These are phyloP conservation scores for Buceros bicornis DNA, from an alignment of 2,797 vertebrate genomes.

Conservation along the genomic window DNA sequence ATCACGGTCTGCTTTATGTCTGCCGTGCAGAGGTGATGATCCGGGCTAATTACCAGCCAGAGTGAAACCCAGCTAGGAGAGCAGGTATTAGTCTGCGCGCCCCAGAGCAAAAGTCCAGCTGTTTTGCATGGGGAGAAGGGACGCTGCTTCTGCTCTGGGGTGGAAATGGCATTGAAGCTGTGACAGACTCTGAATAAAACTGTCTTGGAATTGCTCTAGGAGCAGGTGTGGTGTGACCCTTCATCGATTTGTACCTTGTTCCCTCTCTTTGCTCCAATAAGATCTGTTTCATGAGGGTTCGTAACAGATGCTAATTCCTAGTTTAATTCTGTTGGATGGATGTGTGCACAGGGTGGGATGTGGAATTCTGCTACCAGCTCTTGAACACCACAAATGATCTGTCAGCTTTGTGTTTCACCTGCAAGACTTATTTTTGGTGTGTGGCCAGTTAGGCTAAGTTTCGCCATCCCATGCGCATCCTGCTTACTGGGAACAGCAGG, in stretches of 20 bases:
- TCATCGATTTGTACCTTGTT: not conserved
- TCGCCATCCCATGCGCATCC: not conserved
- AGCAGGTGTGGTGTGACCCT: not conserved
- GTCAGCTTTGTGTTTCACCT: not conserved
- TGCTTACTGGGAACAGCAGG: not conserved
- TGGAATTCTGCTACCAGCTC: not conserved
- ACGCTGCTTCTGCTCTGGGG: not conserved
- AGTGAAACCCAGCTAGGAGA: not conserved
- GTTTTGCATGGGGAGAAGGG: accelerated
- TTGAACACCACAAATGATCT: not conserved
- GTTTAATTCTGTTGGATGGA: not conserved
- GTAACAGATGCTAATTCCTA: not conserved
- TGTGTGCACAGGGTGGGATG: not conserved
- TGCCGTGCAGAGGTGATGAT: not conserved
- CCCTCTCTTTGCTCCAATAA: not conserved
- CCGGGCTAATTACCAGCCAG: not conserved
- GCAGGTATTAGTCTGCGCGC: not conserved
- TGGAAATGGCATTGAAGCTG: not conserved
- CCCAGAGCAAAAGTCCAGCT: not conserved
- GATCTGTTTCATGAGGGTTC: not conserved
- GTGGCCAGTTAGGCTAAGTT: not conserved
- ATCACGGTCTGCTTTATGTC: not conserved
- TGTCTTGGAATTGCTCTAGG: not conserved
- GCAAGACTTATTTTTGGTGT: not conserved
- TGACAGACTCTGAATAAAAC: not conserved